Base-by-base conservation (phyloP, 2,888 invertebrate genomes). In the Helicoverpa assulta region DNA sequence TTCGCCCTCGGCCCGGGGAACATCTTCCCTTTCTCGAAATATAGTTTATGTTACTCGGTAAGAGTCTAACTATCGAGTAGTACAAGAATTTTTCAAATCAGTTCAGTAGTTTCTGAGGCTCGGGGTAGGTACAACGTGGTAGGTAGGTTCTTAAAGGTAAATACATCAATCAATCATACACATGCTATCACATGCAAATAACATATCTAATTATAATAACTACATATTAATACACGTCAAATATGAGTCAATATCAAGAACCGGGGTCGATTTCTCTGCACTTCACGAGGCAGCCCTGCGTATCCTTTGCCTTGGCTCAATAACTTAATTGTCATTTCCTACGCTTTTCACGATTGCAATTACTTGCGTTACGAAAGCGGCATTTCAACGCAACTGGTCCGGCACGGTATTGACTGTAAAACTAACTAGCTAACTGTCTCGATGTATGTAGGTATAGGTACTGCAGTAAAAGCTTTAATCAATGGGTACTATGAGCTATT, bases 301-400 rank as follows among this genome's bases (percentile, higher is more conserved):
- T 70, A 86, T 86, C 78, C 82, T 84, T 84, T 83, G 68, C 85
- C 85, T 85, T 84, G 85, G 62, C 84, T 75, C 76, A 70, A 64
- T 78, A 69, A 76, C 52, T 60, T 77, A 79, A 85, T 78, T 80
- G 76, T 73, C 66, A 74, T 84, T 80, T 86, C 84, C 80, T 82
- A 59, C 70, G 52, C 61, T 82, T 82, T 84, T 78, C 78, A 85
- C 75, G 66, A 79, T 73, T 86, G 82, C 71, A 80, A 85, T 78
- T 75, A 69, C 55, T 80, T 84, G 81, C 75, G 83, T 76, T 47
- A 47, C 47, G 47, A 86, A 85, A 67, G 56, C 53, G 57, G 68
- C 57, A 78, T 81, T 72, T 59, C 43, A 64, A 73, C 37, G 70
- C 76, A 76, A 70, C 64, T 51, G 26, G 47, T 55, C 3, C 47